phyloP scores from a whole-genome alignment of 2,113 vertebrate genomes.

The Ellobius talpinus region DNA sequence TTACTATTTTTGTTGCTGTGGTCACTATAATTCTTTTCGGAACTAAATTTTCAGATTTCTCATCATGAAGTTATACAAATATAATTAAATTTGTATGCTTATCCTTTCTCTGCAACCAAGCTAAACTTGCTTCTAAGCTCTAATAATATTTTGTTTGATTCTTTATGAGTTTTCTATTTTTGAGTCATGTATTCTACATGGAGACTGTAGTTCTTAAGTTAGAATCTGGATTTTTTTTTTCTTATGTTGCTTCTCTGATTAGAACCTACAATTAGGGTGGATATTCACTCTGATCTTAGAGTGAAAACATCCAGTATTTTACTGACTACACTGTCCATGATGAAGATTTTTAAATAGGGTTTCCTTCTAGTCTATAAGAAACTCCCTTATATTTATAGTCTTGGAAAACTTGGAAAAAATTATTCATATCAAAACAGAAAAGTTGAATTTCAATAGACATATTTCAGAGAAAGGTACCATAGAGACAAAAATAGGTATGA shows the following conservation, averaged over 20 bases:
- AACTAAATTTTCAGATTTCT: neutral
- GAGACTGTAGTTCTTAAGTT: neutral
- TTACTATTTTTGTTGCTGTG: neutral
- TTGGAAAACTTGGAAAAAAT: too few species aligned
- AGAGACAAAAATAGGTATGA: too few species aligned
- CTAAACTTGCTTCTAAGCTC: neutral
- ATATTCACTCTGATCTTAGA: neutral
- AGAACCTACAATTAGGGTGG: neutral
- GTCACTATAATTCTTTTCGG: neutral
- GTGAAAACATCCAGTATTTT: neutral
- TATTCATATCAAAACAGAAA: too few species aligned
- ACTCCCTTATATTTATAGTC: neutral
- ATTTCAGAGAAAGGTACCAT: too few species aligned
- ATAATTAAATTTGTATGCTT: neutral
- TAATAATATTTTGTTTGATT: neutral
- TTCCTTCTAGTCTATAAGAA: neutral
- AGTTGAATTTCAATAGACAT: too few species aligned
- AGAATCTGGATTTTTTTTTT: neutral
- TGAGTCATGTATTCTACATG: neutral
- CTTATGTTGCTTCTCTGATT: neutral
- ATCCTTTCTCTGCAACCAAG: neutral
- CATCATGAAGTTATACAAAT: neutral
- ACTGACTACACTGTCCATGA: neutral
- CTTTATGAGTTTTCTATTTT: neutral
- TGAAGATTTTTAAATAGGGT: neutral